phyloP scores from a whole-genome alignment of 2,797 vertebrate species.

The Rhinatrema bivittatum region DNA sequence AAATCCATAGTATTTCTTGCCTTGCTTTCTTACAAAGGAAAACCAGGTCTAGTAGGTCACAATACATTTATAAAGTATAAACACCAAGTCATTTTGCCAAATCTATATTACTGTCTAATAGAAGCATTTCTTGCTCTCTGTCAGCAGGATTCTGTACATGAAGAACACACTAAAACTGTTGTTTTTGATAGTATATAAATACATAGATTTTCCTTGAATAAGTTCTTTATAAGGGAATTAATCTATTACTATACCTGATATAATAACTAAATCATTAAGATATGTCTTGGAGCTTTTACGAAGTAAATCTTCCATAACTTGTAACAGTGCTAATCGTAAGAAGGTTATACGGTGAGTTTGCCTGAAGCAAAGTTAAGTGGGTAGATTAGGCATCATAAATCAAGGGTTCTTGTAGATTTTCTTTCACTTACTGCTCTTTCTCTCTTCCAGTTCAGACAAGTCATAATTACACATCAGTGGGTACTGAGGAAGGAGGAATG shows the following conservation, averaged over 20 bases:
- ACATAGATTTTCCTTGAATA: constrained; percentile 36
- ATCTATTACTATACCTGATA: constrained; percentile 55
- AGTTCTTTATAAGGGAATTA: constrained; percentile 45
- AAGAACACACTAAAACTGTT: constrained; percentile 36
- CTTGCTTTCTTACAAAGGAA: no score
- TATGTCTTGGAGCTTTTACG: constrained; percentile 44
- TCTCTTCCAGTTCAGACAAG: constrained; percentile 78
- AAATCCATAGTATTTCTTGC: no score
- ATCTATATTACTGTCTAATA: no score
- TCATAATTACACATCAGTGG: constrained; percentile 93
- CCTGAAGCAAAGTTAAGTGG: constrained; percentile 74
- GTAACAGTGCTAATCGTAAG: constrained; percentile 61
- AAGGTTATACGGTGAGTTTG: constrained; percentile 62
- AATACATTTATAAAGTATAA: no score
- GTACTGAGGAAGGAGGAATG: constrained; percentile 76
- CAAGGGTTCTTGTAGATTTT: constrained; percentile 78
- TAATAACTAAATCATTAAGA: constrained; percentile 52
- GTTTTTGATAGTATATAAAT: constrained; percentile 46
- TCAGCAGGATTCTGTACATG: constrained; percentile 43
- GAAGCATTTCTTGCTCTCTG: no score
- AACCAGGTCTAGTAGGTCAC: no score
- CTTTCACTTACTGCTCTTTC: constrained; percentile 80
- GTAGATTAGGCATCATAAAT: constrained; percentile 88
- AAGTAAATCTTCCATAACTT: constrained; percentile 64
- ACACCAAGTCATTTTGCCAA: no score